Percentiles rank a stretch among this genome's conserved stretches.
Conservation (phyloP, 1,140 invertebrate species). For the Dendrolimus kikuchii region DNA sequence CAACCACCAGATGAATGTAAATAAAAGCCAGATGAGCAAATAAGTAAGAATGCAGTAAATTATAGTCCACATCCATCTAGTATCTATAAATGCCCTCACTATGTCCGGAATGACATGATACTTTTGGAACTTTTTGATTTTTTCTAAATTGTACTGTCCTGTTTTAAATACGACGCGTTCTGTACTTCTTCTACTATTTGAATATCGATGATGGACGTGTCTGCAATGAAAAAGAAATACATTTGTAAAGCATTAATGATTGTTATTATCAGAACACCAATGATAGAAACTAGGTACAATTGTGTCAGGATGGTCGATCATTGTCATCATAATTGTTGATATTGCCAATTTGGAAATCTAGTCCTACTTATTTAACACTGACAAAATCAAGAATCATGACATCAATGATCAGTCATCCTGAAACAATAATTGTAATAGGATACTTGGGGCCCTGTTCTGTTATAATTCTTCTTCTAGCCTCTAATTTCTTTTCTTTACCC, state of each 20-base stretch:
- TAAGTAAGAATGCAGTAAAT: slow-evolving; percentile 78
- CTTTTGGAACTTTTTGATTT: slow-evolving; percentile 73
- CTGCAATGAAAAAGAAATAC: slow-evolving; percentile 16
- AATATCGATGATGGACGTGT: slow-evolving; percentile 16
- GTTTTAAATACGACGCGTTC: slow-evolving; percentile 76
- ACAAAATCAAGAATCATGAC: no score
- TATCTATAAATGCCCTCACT: slow-evolving; percentile 66
- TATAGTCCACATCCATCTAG: slow-evolving; percentile 80
- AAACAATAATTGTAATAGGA: no score
- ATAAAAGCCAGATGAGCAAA: slow-evolving; percentile 76
- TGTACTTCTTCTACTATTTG: slow-evolving; percentile 16
- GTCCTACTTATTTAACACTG: no score
- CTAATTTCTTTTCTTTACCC: no score
- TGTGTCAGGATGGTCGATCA: no score
- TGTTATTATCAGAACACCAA: background rate
- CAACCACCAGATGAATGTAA: slow-evolving; percentile 78
- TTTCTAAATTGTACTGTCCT: slow-evolving; percentile 78
- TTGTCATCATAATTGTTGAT: no score
- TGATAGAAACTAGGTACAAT: background rate
- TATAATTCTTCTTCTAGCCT: no score
- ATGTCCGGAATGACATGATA: slow-evolving; percentile 73
- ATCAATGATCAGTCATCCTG: no score
- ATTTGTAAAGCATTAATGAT: background rate
- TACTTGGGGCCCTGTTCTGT: no score
- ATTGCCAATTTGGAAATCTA: no score